Percentiles rank a stretch among this genome's conserved stretches.
Evolutionary conservation across 1,140 invertebrate species (phyloP).

Genomic region (Euwallacea fornicatus): DNA sequence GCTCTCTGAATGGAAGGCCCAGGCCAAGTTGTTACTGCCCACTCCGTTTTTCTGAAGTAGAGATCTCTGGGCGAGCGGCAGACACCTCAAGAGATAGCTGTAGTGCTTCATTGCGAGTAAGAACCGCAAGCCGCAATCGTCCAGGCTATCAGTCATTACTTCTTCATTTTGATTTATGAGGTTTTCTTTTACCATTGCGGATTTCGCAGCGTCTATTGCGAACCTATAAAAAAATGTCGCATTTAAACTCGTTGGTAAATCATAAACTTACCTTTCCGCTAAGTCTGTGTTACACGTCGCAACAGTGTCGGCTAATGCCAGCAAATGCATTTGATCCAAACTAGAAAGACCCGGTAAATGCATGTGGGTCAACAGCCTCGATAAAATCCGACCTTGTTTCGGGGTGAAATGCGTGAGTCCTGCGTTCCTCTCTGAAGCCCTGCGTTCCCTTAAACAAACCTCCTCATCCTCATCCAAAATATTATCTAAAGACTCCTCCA

Average conservation of each 20-base stretch:
- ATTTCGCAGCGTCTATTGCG: constrained; percentile 75
- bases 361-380: constrained; percentile 90
- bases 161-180: constrained; percentile 66
- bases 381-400: constrained; percentile 77
- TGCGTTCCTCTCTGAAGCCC: constrained; percentile 56
- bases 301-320: constrained; percentile 97
- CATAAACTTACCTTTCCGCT: constrained; percentile 62
- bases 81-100: constrained; percentile 88
- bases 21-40: constrained; percentile 90
- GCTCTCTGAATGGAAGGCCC: constrained; percentile 99
- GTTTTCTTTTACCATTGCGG: constrained; percentile 70
- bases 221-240: constrained; percentile 53
- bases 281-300: constrained; percentile 89
- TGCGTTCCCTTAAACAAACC: constrained; percentile 58
- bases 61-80: constrained; percentile 85
- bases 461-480: constrained; percentile 69
- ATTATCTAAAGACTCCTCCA: constrained; percentile 83
- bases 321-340: constrained; percentile 98
- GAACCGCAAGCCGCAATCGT: constrained; percentile 96
- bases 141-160: constrained; percentile 78
- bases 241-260: not conserved
- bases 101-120: constrained; percentile 97
- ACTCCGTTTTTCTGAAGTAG: constrained; percentile 89
- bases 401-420: constrained; percentile 79
- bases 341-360: constrained; percentile 96